Conservation (phyloP, 1,140 invertebrate species). For the Homalodisca vitripennis region DNA sequence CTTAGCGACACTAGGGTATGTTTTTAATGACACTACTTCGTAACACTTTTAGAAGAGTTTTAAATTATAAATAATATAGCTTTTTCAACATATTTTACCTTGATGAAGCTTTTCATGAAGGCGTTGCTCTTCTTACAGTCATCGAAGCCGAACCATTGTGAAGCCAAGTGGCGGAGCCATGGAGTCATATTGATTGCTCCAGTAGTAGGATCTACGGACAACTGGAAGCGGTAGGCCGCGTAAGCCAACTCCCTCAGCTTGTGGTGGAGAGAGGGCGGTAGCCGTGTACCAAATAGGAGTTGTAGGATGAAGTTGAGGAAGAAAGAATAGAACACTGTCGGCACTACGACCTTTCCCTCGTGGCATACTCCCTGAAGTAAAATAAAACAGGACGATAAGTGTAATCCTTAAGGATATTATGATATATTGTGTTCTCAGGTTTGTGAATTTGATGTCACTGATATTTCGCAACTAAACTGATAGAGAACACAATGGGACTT, state of each 20-base stretch:
- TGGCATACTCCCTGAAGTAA: conserved; percentile 5
- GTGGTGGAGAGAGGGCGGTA: background rate
- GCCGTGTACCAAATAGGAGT: background rate
- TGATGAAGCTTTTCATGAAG: background rate
- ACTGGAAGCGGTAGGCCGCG: background rate
- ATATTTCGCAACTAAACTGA: too few species aligned
- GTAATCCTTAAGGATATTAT: too few species aligned
- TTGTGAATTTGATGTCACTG: too few species aligned
- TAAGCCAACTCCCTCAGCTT: conserved; percentile 1
- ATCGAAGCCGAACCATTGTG: background rate
- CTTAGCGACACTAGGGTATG: too few species aligned
- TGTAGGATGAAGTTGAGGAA: background rate
- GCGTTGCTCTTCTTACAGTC: background rate
- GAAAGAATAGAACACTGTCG: background rate
- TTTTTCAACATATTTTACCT: too few species aligned
- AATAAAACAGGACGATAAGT: too few species aligned
- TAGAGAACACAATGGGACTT: too few species aligned
- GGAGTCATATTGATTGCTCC: conserved; percentile 22
- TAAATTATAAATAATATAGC: too few species aligned
- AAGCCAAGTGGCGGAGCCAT: conserved; percentile 15
- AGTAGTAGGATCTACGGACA: conserved; percentile 12
- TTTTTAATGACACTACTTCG: too few species aligned
- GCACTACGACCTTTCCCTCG: background rate
- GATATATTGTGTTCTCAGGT: too few species aligned
- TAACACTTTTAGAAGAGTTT: too few species aligned